These are phyloP conservation scores for Microctenopoma stevenorrisi DNA, from an alignment of 2,797 vertebrate species.

Conservation along the genomic window DNA sequence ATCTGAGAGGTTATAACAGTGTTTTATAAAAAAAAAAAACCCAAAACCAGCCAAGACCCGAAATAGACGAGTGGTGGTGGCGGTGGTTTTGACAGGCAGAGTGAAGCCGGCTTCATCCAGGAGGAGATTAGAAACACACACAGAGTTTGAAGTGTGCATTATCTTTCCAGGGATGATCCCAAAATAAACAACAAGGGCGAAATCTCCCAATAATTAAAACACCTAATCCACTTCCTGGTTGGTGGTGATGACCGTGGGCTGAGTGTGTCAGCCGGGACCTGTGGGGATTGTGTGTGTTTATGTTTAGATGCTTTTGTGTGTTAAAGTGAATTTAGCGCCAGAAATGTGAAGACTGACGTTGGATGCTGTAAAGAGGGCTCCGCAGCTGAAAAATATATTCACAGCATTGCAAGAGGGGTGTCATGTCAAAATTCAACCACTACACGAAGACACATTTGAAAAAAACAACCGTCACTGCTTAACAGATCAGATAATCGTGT, in stretches of 20 bases:
- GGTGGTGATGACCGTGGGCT: slow-evolving; percentile 73
- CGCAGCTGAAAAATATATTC: slow-evolving; percentile 32
- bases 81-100: slow-evolving; percentile 64
- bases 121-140: slow-evolving; percentile 75
- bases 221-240: slow-evolving; percentile 79
- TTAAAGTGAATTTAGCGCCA: slow-evolving; percentile 55
- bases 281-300: slow-evolving; percentile 49
- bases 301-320: slow-evolving; percentile 66
- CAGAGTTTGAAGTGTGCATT: slow-evolving; percentile 72
- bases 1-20: slow-evolving; percentile 67
- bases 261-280: slow-evolving; percentile 66
- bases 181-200: slow-evolving; percentile 72
- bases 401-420: slow-evolving; percentile 51
- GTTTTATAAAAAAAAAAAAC: slow-evolving; percentile 15
- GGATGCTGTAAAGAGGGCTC: slow-evolving; percentile 22
- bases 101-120: slow-evolving; percentile 73
- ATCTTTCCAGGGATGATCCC: slow-evolving; percentile 79
- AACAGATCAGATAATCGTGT: slow-evolving; percentile 43
- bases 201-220: slow-evolving; percentile 79
- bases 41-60: slow-evolving; percentile 67
- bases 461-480: slow-evolving; percentile 29
- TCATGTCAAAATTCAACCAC: slow-evolving; percentile 49
- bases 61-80: slow-evolving; percentile 65
- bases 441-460: slow-evolving; percentile 18
- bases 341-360: slow-evolving; percentile 43